A percentile compares a stretch with the other conserved stretches of the same genome.
Conservation (phyloP, 2,113 vertebrate species). For the Otis tarda region DNA sequence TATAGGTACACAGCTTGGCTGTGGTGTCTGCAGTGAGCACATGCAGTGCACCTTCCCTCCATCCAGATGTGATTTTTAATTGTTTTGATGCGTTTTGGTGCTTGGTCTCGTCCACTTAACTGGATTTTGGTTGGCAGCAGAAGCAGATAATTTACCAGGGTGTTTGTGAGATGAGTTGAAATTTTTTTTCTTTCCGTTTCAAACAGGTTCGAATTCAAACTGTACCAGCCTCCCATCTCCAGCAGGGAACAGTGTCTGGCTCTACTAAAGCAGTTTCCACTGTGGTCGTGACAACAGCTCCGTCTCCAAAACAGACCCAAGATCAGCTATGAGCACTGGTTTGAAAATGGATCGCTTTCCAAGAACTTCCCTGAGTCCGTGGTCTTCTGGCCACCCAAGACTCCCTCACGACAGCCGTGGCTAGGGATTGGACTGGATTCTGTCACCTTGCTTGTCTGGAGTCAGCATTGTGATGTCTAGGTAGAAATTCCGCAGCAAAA, state of each 20-base stretch:
- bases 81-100: not conserved
- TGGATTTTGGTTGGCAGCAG: not conserved
- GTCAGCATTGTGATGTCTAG: not conserved
- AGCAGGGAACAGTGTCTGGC: slow-evolving; percentile 85
- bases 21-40: not conserved
- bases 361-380: not conserved
- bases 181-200: not conserved
- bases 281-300: slow-evolving; percentile 91
- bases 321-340: slow-evolving; percentile 78
- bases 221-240: slow-evolving; percentile 89
- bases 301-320: slow-evolving; percentile 86
- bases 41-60: not conserved
- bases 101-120: not conserved
- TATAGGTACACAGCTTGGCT: not conserved
- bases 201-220: slow-evolving; percentile 94
- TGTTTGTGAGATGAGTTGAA: not conserved
- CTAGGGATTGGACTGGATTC: not conserved
- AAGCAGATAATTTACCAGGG: not conserved
- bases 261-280: slow-evolving; percentile 92
- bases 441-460: not conserved
- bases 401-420: not conserved
- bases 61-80: not conserved
- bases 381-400: not conserved
- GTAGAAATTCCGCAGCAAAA: not conserved
- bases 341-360: not conserved